Evolutionary conservation across 1,140 invertebrate species (phyloP), one percentile per base, ranked within the genome.

Genomic region (Drosophila chauvacae): DNA sequence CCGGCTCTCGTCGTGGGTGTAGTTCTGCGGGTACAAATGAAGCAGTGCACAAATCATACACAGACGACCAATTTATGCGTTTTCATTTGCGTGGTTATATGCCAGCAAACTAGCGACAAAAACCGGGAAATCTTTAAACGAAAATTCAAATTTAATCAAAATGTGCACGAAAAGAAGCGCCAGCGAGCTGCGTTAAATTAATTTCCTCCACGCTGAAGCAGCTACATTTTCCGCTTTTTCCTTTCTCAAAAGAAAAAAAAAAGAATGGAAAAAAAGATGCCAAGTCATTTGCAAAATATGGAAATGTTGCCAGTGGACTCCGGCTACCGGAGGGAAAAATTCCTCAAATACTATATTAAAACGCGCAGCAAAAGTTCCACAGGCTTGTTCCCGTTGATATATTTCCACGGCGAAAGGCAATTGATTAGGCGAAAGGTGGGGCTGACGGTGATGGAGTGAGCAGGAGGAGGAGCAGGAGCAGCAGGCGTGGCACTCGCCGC

Each of bases 281-380:
- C 57, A 47, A 78, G 81, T 83, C 81, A 83, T 71, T 71, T 76
- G 71, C 41, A 48, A 74, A 84, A 84, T 84, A 84, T 84, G 81
- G 65, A 84, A 80, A 84, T 83, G 73, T 33, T 47, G 71, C 48
- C 41, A 47, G 59, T 50, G 62, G 68, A 62, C 65, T 37, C 10
- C 14, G 63, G 64, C 39, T 41, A 56, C 16, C 50, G 18, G 16
- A 57, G 23, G 42, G 57, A 83, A 80, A 83, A 83, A 61, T 83
- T 79, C 35, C 83, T 83, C 66, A 56, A n/a, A 35, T 37, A 35
- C 30, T 35, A 10, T 51, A 73, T 65, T 72, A 53, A 62, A 73
- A 77, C 51, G 66, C 45, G 13, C 56, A 30, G 10, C 45, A 44
- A 75, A 60, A 63, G 58, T 58, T 50, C 41, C 18, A 11, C 37